Base-by-base conservation (phyloP, 2,888 invertebrate genomes). In the Tiliacea aurago region DNA sequence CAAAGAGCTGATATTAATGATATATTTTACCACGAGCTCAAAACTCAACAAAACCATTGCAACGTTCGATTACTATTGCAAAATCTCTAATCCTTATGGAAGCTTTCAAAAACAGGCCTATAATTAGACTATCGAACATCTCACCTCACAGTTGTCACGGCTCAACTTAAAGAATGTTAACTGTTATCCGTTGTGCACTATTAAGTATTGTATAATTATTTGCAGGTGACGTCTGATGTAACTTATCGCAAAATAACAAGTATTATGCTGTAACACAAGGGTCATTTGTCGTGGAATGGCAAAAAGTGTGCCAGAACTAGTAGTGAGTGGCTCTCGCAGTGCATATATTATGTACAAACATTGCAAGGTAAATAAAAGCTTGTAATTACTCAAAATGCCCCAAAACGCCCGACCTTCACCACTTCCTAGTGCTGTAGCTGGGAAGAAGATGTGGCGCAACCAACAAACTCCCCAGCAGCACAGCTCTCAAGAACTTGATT, bases 221-320 rank as follows among this genome's bases (percentile, higher is more conserved):
- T 23, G 9, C 74, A 73, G 49, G 56, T 73, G 49, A 33, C 49
- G 28, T 51, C 20, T 68, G 51, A 76, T 61, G 58, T 62, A 70
- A 77, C 47, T 59, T 78, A 56, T 56, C 61, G n/a, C 20, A 13
- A 56, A 61, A 55, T 55, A 76, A 76, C 62, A 62, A 62, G 68
- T 56, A 47, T 23, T 13, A 41, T 56, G 55, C n/a, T 62, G 66
- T 73, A 61, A 61, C 3, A 6, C 43, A 33, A 33, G 49, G 65
- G 61, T 75, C 76, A 58, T 0, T 13, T 20, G 58, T 74, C 61
- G 41, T 41, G 13, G 28, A n/a, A 13, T 33, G 4, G 10, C 4
- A 56, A 64, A 33, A 53, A 72, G 73, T 28, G 53, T 72, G 73
- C 28, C 51, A 43, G 37, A 78, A 45, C 20, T 37, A 18, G 58